Conservation (phyloP, 2,888 invertebrate species). For the Aleiodes leptofemur region DNA sequence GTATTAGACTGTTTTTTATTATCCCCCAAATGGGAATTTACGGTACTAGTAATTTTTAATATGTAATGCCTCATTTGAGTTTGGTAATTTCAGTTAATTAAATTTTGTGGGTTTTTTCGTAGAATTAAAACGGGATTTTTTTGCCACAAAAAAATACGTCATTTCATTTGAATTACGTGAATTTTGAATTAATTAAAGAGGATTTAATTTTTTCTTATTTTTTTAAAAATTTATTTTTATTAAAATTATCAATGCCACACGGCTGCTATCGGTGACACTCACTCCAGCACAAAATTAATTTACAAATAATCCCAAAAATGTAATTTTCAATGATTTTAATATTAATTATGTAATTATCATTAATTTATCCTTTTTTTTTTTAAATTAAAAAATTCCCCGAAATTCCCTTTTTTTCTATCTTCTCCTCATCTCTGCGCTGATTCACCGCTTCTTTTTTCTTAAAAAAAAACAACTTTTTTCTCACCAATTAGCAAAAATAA, state of each 20-base stretch:
- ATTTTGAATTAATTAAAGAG: too few relatives aligned
- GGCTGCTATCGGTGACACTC: conserved; percentile 65
- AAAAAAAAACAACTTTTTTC: conserved; percentile 58
- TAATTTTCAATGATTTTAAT: conserved; percentile 35
- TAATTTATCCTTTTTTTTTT: conserved; percentile 35
- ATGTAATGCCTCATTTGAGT: conserved; percentile 12
- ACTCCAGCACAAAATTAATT: conserved; percentile 51
- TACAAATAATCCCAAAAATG: conserved; percentile 29
- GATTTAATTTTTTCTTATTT: conserved; percentile 20
- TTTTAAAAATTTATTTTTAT: background rate
- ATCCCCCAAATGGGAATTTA: background rate
- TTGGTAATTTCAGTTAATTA: conserved; percentile 1
- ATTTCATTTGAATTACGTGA: background rate
- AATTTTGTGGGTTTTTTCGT: background rate
- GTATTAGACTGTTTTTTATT: background rate
- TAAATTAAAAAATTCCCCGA: conserved; percentile 31
- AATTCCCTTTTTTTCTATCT: conserved; percentile 45
- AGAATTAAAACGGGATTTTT: background rate
- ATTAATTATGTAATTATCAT: conserved; percentile 43
- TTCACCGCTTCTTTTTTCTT: conserved; percentile 68
- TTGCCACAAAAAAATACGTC: conserved; percentile 13
- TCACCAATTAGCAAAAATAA: conserved; percentile 64
- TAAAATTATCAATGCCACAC: conserved; percentile 52
- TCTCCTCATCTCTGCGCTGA: conserved; percentile 67
- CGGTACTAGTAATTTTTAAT: conserved; percentile 9